phyloP scores from a whole-genome alignment of 2,888 invertebrate genomes.

The Rotaria socialis region DNA sequence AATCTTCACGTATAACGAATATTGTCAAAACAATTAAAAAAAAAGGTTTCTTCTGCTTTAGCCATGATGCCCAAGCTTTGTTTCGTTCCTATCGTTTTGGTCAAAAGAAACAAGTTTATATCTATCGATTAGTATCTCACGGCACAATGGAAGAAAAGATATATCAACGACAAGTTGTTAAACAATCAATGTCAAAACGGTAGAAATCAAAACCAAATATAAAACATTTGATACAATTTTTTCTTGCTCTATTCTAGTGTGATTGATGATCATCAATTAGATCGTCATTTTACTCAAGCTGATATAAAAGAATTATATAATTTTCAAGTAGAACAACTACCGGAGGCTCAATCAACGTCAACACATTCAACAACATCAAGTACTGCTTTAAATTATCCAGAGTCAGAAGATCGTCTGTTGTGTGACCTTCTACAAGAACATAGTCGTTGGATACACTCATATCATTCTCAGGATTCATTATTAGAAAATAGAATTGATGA shows the following conservation, averaged over 20 bases:
- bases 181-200: conserved; percentile 80
- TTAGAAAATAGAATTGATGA: conserved; percentile 64
- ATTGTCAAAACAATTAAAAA: too few species aligned
- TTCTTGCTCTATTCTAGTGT: conserved; percentile 64
- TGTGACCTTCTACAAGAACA: conserved; percentile 34
- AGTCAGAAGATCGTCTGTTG: conserved; percentile 40
- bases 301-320: conserved; percentile 84
- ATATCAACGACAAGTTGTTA: conserved; percentile 91
- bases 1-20: too few species aligned
- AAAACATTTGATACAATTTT: too few species aligned
- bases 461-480: conserved; percentile 91
- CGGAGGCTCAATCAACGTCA: conserved; percentile 62
- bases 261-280: conserved; percentile 94
- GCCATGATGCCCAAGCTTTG: conserved; percentile 94
- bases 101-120: conserved; percentile 90
- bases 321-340: conserved; percentile 70
- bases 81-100: conserved; percentile 96
- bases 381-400: background rate
- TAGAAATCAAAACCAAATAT: background rate
- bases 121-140: conserved; percentile 85
- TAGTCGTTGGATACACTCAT: conserved; percentile 62
- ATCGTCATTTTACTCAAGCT: conserved; percentile 86
- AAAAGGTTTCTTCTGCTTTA: background rate
- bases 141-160: conserved; percentile 98
- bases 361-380: conserved; percentile 73